Conservation (phyloP, 2,888 invertebrate genomes). For the Cantharis flavilabris region DNA sequence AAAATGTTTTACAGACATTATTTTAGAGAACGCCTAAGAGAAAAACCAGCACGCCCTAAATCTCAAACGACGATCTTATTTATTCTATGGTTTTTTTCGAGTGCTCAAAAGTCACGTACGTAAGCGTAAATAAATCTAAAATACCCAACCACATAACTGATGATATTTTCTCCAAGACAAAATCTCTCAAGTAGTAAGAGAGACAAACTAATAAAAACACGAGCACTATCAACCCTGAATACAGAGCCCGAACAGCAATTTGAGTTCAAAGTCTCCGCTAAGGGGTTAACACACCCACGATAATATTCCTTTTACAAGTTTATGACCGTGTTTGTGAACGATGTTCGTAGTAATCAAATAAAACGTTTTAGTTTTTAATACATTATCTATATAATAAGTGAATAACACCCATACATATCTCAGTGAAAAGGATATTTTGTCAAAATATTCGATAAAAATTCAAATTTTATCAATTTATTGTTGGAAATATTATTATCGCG, state of each 20-base stretch:
- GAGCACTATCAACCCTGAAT: conserved; percentile 1
- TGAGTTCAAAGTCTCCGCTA: conserved; percentile 11
- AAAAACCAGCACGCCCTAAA: not conserved
- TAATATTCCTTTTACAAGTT: conserved; percentile 16
- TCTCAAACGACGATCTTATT: not conserved
- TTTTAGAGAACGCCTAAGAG: not conserved
- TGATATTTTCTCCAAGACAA: conserved; percentile 5
- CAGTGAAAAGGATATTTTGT: not conserved
- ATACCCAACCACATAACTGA: conserved; percentile 9
- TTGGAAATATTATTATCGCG: not conserved
- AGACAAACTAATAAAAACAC: conserved; percentile 17
- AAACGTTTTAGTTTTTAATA: not conserved
- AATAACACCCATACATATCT: not conserved
- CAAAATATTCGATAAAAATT: not conserved
- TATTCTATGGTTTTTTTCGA: not conserved
- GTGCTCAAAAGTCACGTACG: conserved; percentile 19
- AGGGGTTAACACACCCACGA: conserved; percentile 12
- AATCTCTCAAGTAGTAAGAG: conserved; percentile 6
- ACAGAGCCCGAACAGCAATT: conserved; percentile 9
- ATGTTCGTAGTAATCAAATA: not conserved
- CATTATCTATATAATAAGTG: not conserved
- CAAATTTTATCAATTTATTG: not conserved
- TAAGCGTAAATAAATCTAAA: conserved; percentile 17
- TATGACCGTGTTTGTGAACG: conserved; percentile 5
- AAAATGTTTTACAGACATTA: not conserved